Conservation (phyloP, 2,888 invertebrate genomes). For the Anaspis maculata region DNA sequence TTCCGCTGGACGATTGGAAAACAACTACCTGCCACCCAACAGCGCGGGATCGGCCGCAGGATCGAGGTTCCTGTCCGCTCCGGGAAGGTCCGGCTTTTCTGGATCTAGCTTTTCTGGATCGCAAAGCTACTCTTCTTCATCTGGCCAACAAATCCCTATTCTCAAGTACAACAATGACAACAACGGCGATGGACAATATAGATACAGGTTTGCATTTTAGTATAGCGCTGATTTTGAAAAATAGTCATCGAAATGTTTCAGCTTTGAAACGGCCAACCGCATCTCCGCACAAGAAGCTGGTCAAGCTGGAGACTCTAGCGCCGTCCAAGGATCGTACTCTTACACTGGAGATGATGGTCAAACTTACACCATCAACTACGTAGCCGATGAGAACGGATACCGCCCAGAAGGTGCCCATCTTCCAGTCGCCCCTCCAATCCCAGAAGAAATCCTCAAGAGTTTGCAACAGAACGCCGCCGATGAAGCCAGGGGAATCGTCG, state of each 20-base stretch:
- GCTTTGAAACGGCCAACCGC: conserved; percentile 58
- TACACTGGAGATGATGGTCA: conserved; percentile 46
- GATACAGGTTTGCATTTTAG: conserved; percentile 41
- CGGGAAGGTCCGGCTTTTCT: not conserved
- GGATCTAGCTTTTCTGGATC: no score
- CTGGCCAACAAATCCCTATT: conserved; percentile 24
- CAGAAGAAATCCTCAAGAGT: conserved; percentile 22
- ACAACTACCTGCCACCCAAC: conserved; percentile 3
- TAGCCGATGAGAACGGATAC: conserved; percentile 68
- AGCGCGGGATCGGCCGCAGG: conserved; percentile 19
- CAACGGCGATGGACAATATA: conserved; percentile 50
- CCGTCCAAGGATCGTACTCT: conserved; percentile 45
- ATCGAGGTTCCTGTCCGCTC: conserved; percentile 45
- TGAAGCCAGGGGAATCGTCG: conserved; percentile 45
- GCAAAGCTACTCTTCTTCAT: not conserved
- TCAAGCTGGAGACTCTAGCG: conserved; percentile 58
- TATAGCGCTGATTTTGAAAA: not conserved
- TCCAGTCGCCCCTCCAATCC: conserved; percentile 38
- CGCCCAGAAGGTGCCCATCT: conserved; percentile 70
- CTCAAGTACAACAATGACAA: conserved; percentile 48
- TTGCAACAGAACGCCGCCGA: conserved; percentile 29
- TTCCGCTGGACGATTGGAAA: conserved; percentile 1
- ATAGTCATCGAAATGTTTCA: conserved; percentile 25
- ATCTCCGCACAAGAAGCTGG: conserved; percentile 44
- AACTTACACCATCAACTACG: conserved; percentile 42